Base-by-base conservation (phyloP, 2,797 vertebrate species). In the Hylomyscus alleni region DNA sequence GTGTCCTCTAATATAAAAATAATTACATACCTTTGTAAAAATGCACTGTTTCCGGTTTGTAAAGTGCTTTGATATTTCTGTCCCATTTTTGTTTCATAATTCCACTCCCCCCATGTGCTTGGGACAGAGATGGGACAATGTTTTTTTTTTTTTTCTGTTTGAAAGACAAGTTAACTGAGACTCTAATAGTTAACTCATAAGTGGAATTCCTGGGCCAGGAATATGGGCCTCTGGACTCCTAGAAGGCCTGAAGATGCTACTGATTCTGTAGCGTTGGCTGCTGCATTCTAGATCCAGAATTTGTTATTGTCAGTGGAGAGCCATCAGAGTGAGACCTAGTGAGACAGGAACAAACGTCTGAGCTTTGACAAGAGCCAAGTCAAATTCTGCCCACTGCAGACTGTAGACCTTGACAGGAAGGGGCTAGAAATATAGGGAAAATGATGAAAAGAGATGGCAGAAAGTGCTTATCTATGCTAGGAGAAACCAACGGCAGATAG, bases 121-220 rank as follows among this genome's bases (percentile, higher is more conserved):
- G 0, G 47, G 44, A 22, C n/a, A 58, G 20, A 77, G 37, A 73
- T 52, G 4, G 44, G 47, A 75, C 75, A 37, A 50, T 9, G 15
- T 40, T 6, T 47, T 47, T 47, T 81, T 40, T 6, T 47, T 47
- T 47, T 81, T 93, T 52, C 20, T 72, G 1, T 84, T 86, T 90
- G 82, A 90, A 47, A 91, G 54, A 90, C 44, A n/a, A 86, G 34
- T 31, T 94, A 73, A 88, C 47, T 67, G n/a, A 89, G n/a, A 54
- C 22, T 92, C n/a, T 54, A 54, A 44, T n/a, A 67, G 26, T 62
- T 69, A 86, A 50, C 6, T 58, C 3, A 1, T 75, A 65, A 76
- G 34, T 73, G 37, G 34, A 90, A 37, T 88, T 81, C 2, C 31
- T 8, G 0, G 37, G n/a, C 11, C 77, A 92, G 58, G 44, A 84